These are phyloP conservation scores for Mastomys coucha DNA, from an alignment of 2,113 vertebrate genomes.

Conservation along the genomic window DNA sequence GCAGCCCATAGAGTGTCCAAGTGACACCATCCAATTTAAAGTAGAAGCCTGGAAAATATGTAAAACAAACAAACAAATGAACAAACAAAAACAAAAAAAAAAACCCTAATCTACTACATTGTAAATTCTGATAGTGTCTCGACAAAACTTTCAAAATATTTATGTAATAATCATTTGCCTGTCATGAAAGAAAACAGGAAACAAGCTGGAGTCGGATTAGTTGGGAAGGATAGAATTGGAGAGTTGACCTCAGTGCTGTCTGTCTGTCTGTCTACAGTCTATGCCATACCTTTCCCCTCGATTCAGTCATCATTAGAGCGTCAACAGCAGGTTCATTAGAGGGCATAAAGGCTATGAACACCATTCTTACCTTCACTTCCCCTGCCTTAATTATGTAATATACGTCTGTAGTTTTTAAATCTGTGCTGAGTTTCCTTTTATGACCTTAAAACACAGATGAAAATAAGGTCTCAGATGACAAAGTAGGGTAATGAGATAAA, in stretches of 20 bases:
- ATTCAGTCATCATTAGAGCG: accelerated
- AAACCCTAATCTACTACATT: neutral
- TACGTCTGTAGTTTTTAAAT: conserved; percentile 45
- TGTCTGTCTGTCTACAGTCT: neutral
- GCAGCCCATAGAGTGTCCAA: neutral
- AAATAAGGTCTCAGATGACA: conserved; percentile 69
- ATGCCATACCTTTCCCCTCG: neutral
- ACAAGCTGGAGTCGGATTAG: neutral
- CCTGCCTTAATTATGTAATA: neutral
- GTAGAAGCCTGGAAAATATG: neutral
- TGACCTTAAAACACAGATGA: conserved; percentile 49
- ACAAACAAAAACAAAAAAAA: neutral
- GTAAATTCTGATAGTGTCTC: neutral
- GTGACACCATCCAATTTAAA: neutral
- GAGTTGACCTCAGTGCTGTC: neutral
- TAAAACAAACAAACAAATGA: neutral
- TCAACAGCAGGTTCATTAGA: neutral
- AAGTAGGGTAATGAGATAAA: conserved; percentile 68
- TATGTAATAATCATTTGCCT: neutral
- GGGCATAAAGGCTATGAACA: neutral
- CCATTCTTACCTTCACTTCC: neutral
- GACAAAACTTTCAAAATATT: neutral
- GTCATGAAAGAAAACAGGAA: neutral
- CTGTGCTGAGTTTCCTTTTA: conserved; percentile 35
- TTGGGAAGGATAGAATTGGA: neutral